Conservation (phyloP, 1,140 invertebrate species). For the Drosophila subobscura region DNA sequence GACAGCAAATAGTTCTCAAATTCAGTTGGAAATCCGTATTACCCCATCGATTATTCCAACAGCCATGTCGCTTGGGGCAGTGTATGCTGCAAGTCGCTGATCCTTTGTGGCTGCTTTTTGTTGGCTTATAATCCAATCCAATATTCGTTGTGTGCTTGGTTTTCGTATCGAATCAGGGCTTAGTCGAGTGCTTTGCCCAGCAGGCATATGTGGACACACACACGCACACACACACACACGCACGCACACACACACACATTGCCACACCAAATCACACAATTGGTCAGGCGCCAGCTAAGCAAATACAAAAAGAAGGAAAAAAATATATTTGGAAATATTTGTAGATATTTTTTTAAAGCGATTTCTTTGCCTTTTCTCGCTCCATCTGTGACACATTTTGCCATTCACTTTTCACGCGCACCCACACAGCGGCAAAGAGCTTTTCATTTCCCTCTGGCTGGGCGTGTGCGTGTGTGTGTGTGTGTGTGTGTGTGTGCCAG, state of each 20-base stretch:
- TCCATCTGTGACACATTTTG: slow-evolving; percentile 55
- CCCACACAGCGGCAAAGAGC: slow-evolving; percentile 38
- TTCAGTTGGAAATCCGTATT: background rate
- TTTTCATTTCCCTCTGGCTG: slow-evolving; percentile 15
- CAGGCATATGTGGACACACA: slow-evolving; percentile 31
- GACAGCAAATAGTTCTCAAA: too few species aligned
- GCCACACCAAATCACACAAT: slow-evolving; percentile 75
- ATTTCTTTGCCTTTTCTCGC: slow-evolving; percentile 22
- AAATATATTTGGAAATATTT: background rate
- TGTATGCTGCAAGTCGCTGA: slow-evolving; percentile 13
- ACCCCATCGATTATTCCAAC: background rate
- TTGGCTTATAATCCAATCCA: slow-evolving; percentile 12
- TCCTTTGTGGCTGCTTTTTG: slow-evolving; percentile 4
- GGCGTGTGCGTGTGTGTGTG: slow-evolving; percentile 18
- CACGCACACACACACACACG: slow-evolving; percentile 14
- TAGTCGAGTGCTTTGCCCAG: slow-evolving; percentile 50
- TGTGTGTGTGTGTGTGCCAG: slow-evolving; percentile 55
- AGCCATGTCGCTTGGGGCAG: background rate
- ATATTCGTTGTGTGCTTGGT: slow-evolving; percentile 61
- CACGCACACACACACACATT: slow-evolving; percentile 33
- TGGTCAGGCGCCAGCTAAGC: slow-evolving; percentile 51
- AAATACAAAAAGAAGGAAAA: slow-evolving; percentile 11
- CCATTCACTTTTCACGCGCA: slow-evolving; percentile 76
- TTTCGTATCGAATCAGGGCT: slow-evolving; percentile 69
- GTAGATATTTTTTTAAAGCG: slow-evolving; percentile 11